A percentile compares a stretch with the other conserved stretches of the same genome.
phyloP scores from a whole-genome alignment of 2,797 vertebrate species.

The Euphonia xanthogaster region DNA sequence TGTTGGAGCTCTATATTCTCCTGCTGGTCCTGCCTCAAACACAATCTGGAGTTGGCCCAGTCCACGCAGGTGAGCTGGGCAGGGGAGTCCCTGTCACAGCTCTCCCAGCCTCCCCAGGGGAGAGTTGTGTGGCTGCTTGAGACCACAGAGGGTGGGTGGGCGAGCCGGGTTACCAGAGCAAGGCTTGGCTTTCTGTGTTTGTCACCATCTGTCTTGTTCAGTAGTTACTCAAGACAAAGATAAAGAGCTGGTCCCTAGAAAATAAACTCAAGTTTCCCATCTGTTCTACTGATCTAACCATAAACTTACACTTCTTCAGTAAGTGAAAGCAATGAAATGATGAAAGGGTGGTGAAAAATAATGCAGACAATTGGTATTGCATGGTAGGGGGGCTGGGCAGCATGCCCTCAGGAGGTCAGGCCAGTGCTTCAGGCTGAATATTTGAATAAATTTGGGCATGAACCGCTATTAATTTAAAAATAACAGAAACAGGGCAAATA shows the following conservation, averaged over 20 bases:
- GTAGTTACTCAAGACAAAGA: not conserved
- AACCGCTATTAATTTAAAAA: not conserved
- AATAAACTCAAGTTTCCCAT: not conserved
- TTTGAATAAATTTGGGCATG: not conserved
- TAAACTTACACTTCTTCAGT: not conserved
- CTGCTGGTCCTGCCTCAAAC: not conserved
- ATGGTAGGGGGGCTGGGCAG: not conserved
- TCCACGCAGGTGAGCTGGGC: not conserved
- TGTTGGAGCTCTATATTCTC: not conserved
- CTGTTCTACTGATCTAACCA: not conserved
- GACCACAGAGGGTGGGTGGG: fast-evolving
- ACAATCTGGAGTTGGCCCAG: not conserved
- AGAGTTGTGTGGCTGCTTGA: not conserved
- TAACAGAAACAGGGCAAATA: not conserved
- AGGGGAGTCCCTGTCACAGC: not conserved
- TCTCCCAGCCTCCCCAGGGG: fast-evolving
- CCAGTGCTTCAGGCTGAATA: not conserved
- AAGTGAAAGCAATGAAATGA: not conserved
- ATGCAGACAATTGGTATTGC: not conserved
- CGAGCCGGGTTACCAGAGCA: not conserved
- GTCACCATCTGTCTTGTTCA: not conserved
- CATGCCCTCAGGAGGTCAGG: not conserved
- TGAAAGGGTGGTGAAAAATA: not conserved
- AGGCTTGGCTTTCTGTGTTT: not conserved
- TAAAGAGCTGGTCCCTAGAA: not conserved